Base-by-base conservation (phyloP, 2,888 invertebrate species). In the Tachina lurida region DNA sequence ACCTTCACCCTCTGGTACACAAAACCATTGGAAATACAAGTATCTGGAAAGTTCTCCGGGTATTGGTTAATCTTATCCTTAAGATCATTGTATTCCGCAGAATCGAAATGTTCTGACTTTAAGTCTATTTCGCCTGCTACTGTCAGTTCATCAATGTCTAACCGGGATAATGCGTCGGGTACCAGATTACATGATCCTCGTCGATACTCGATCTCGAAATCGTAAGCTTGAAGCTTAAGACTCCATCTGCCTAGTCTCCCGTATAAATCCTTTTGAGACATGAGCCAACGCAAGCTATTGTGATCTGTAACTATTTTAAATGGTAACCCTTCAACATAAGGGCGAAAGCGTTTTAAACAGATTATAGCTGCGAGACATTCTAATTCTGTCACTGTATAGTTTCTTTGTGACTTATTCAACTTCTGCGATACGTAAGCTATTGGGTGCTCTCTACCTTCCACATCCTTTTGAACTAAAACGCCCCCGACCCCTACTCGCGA, bases 361-460 rank as follows among this genome's bases (percentile, higher is more conserved):
- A 54, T 19, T 10, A 54, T 54, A 9, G 54, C 54, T 10, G 60
- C 60, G 8, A 60, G 19, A n/a, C 60, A 60, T 10, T 60, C n/a
- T 60, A 60, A 41, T 22, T 60, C 60, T n/a, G 60, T 60, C n/a
- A 60, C 60, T 60, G 41, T 60, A 60, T 56, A 56, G 3, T 60
- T 60, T 60, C 15, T 60, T 60, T 60, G 60, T 13, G 12, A 15
- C 15, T 41, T 60, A 2, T 41, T 60, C 9, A 54, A 10, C 8
- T 54, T 54, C 10, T 54, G 54, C 3, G 54, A 54, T 10, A 19
- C 54, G 19, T n/a, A 60, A 15, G 60, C 13, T 39, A 60, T 39
- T 10, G 60, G 41, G 41, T 39, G 60, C 17, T 41, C 60, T n/a
- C 15, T 60, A 2, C 17, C 60, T 15, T 60, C 60, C 3, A n/a